Evolutionary conservation across 2,888 invertebrate genomes (phyloP), one percentile per base, ranked within the genome.

Genomic region (Melinopterus prodromus): DNA sequence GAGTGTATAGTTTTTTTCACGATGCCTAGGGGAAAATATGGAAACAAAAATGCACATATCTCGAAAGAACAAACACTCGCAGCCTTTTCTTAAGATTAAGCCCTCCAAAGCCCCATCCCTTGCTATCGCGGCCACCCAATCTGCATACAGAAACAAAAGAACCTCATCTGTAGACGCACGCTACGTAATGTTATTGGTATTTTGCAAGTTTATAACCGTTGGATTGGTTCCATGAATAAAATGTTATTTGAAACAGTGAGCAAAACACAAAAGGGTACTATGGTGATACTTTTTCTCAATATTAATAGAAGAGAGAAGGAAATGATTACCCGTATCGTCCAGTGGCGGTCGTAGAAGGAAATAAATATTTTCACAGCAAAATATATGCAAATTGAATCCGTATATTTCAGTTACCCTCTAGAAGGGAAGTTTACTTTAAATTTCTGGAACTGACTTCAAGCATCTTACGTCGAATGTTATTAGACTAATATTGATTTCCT

Each of bases 151-250:
- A 53, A 53, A 53, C 53, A 53, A 53, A 53, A 53, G 53, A 53
- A 53, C 53, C 53, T 53, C 53, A 53, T 53, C 53, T 53, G 53
- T 7, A 12, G 53, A 7, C 9, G 53, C 53, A 53, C 53, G 53
- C 53, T 12, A 1, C 5, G 53, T 53, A 53, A 53, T 53, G 53
- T 53, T 53, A 53, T 53, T 53, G 53, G 53, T 53, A 53, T 53
- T 53, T 53, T 53, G 53, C 53, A 53, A 53, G 53, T 53, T 53
- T 53, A 53, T 53, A 53, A 53, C 53, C 53, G 53, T 53, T 53
- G 53, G 53, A 53, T 53, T 53, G 5, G 3, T 12, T 53, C 53
- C 53, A 53, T 53, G 53, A 53, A 53, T 53, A 53, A 53, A 53
- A 3, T 53, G 53, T 53, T 53, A 53, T 53, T 53, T 6, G 53